Evolutionary conservation across 2,888 invertebrate species (phyloP), one percentile per base, ranked within the genome.

Genomic region (Drosophila colorata): DNA sequence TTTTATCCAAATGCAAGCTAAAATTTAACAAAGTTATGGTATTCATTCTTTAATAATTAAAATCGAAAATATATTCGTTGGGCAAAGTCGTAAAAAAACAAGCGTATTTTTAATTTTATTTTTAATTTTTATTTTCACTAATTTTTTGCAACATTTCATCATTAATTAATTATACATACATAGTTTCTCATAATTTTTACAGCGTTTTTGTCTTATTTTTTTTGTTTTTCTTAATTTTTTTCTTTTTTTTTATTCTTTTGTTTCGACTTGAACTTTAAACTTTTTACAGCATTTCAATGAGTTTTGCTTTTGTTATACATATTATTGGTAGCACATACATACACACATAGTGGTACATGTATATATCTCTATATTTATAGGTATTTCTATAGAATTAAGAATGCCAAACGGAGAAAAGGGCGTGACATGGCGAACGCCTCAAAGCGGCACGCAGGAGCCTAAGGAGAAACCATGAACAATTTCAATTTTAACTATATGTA

Each of bases 161-260:
- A 53, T 68, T 82, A 65, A 76, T 76, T 78, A 78, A 81, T 73
- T 80, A 78, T 81, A 84, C 85, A 84, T 84, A 80, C 80, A 84
- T 84, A 81, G 73, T 74, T 83, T 71, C 47, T 84, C 70, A 78
- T 81, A 69, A 60, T 83, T 80, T 83, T 82, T 83, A 80, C 78
- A 80, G 63, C 78, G 69, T 59, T 65, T 73, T 66, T 79, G 67
- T 77, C 70, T 64, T 70, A 59, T 58, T 71, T 64, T 46, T 51
- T 41, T 28, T 59, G 25, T 48, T 28, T 53, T n/a, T 57, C 14
- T 11, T 41, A 41, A 31, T 47, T 38, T 44, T 67, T 38, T 47
- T 41, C 38, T 28, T 9, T 61, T 14, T 38, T 40, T 46, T 55
- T 52, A 47, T 67, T 52, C 14, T 55, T 66, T 69, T 74, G 52